Evolutionary conservation across 2,797 vertebrate species (phyloP).

Genomic region (Trichosurus vulpecula): DNA sequence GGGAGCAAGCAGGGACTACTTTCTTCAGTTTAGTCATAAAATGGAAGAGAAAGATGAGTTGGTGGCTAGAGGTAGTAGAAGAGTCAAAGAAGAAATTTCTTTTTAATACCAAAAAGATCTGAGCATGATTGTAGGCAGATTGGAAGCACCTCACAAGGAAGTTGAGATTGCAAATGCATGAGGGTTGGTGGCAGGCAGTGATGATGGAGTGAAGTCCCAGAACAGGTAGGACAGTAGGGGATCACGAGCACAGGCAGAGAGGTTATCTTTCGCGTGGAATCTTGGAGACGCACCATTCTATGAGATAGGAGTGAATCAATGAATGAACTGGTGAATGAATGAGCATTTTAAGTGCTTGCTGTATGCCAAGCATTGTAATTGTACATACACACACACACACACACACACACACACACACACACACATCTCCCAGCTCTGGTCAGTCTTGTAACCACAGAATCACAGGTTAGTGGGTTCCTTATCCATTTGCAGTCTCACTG

Average conservation of each 20-base stretch:
- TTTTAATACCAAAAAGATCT: neutral
- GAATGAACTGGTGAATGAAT: neutral
- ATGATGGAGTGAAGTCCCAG: neutral
- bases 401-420: too few relatives aligned
- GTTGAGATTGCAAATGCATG: neutral
- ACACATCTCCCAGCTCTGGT: neutral
- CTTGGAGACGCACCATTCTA: neutral
- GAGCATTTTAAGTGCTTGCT: neutral
- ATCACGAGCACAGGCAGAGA: neutral
- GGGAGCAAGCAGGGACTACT: neutral
- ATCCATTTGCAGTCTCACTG: neutral
- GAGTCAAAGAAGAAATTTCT: neutral
- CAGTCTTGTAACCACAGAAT: constrained; percentile 9
- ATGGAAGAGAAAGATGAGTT: neutral
- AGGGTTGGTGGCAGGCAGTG: neutral
- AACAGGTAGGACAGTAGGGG: neutral
- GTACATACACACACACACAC: neutral
- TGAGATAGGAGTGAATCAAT: neutral
- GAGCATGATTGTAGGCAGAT: neutral
- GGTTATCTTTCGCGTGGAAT: neutral
- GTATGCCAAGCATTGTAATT: neutral
- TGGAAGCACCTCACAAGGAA: neutral
- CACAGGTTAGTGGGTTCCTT: constrained; percentile 4
- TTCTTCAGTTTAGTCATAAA: neutral
- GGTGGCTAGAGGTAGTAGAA: neutral